A percentile compares a stretch with the other conserved stretches of the same genome.
phyloP scores from a whole-genome alignment of 2,888 invertebrate species.

The Eueremaeus valkanovi region DNA sequence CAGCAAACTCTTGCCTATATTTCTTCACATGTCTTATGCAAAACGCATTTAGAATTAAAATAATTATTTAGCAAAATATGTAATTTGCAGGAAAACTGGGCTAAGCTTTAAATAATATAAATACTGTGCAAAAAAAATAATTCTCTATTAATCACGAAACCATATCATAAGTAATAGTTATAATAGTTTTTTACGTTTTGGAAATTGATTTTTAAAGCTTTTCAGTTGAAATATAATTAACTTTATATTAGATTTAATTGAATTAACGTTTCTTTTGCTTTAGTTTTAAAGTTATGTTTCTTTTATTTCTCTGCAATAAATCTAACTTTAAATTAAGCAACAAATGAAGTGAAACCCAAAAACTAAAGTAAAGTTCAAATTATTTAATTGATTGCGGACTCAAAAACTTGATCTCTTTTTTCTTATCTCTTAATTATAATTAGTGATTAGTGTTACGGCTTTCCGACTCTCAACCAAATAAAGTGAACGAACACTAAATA shows the following conservation, averaged over 20 bases:
- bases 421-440: neutral
- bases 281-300: neutral
- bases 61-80: neutral
- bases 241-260: neutral
- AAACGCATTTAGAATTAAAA: neutral
- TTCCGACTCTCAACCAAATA: neutral
- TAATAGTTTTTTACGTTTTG: neutral
- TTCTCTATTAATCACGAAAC: neutral
- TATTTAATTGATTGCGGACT: neutral
- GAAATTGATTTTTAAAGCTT: neutral
- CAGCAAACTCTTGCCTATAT: neutral
- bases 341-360: conserved; percentile 9
- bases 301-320: neutral
- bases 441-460: neutral
- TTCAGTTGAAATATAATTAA: neutral
- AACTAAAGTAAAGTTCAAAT: neutral
- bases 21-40: neutral
- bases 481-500: too few species aligned
- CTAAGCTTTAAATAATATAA: conserved; percentile 6
- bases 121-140: too few species aligned
- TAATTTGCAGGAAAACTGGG: conserved; percentile 6
- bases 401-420: conserved; percentile 11
- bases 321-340: neutral
- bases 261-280: neutral
- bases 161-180: neutral